Base-by-base conservation (phyloP, 2,113 vertebrate species). In the Coturnix japonica region DNA sequence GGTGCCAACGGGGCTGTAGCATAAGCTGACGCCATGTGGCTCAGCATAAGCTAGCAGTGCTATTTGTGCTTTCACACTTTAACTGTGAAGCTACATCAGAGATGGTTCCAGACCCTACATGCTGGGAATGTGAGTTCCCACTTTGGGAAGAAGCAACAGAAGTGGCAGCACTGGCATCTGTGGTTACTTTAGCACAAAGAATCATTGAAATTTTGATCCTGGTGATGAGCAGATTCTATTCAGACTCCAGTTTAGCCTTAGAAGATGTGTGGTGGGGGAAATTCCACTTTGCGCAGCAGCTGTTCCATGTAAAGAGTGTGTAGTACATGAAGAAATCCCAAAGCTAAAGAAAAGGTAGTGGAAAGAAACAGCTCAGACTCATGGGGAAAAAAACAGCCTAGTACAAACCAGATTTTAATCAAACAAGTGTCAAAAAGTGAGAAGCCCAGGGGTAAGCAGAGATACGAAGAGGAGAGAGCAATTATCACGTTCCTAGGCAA, bases 11-110 rank as follows among this genome's bases (percentile, higher is more conserved):
- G 74, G 84, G 56, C 81, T 84, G 63, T 44, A 69, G 70, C 74
- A 86, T 76, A 92, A 94, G 25, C 41, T 90, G 81, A 87, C 33
- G 76, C 78, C 78, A 51, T 20, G 81, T 89, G 82, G 84, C 63
- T 90, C 64, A 81, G 77, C 41, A 76, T 65, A 92, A 88, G 41
- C 41, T 76, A 89, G 78, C 81, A 92, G 66, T 66, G 89, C 49
- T 91, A 51, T 85, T 85, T 87, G 74, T 80, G 92, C 64, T 93
- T 93, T 95, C 86, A 80, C 87, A 85, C 74, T 71, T 93, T 33
- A 85, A 49, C 83, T 92, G 63, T 80, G 86, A 89, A 91, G 66
- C 49, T 57, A 17, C 81, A 70, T 39, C 77, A 80, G 63, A 4
- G 3, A 64, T 47, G 67, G 74, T 20, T 70, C 81, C 87, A 92